Evolutionary conservation across 2,113 vertebrate species (phyloP), one percentile per base, ranked within the genome.

Genomic region (Colistium nudipinnis): DNA sequence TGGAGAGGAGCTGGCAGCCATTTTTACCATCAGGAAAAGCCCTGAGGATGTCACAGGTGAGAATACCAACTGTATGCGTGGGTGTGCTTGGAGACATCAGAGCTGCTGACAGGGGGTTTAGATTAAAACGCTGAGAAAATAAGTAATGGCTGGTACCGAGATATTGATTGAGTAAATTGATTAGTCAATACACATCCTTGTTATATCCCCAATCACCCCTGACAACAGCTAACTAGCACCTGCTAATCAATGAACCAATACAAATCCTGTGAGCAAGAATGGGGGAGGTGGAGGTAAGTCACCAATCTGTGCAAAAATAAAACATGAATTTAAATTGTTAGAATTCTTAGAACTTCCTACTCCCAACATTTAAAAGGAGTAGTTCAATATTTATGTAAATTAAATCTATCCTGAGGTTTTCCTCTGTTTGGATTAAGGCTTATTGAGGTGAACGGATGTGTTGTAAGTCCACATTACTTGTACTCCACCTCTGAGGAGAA

Each of bases 1-100:
- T 3, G 97, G 98, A 59, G 98, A 98, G 56, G 98, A 98, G 66
- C 86, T 99, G 59, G 95, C 95, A 24, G 95, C 97, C 89, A 98
- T 99, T 91, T 99, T 99, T 91, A 98, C 96, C 90, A 97, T 98
- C 60, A 94, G 94, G 56, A 96, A 95, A 87, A 90, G 73, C 73
- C 65, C 80, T 45, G 81, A 87, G 60, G 77, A 69, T 61, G 77
- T 86, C 73, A 84, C 66, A 75, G 90, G 91, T 90, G 77, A 86
- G 69, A 70, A 63, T 49, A 54, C 52, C 36, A 85, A 68, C 14
- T 49, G 54, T 55, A 36, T 36, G 28, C 45, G 44, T 52, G 49
- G 44, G 52, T 66, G 67, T 70, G 56, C 13, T 68, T 24, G 36
- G 54, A 70, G 72, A 71, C 66, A 52, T 27, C 44, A 55, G 56